Evolutionary conservation across 92 coral and sea anemone species (phyloP).

Genomic region (Bergia puertoricense): DNA sequence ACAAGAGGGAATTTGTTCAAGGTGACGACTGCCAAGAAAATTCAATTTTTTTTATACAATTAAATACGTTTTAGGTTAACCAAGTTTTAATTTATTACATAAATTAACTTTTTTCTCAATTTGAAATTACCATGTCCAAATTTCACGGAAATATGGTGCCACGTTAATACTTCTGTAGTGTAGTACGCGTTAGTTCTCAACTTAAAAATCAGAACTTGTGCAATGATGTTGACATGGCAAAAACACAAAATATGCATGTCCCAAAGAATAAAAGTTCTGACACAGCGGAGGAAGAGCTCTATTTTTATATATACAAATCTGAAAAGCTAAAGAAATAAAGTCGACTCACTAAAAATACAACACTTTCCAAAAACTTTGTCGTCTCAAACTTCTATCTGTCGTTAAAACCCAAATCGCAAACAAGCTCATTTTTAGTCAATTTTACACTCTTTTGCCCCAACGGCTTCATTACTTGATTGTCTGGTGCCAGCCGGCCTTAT

Average conservation of each 20-base stretch:
- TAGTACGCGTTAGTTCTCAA: too few species aligned
- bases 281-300: neutral
- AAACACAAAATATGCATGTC: too few species aligned
- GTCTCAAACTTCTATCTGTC: neutral
- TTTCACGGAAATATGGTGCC: too few species aligned
- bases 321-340: neutral
- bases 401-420: neutral
- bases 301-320: too few species aligned
- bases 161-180: too few species aligned
- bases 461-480: neutral
- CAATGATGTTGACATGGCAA: too few species aligned
- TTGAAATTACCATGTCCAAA: too few species aligned
- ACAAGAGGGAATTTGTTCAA: neutral
- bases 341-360: neutral
- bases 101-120: too few species aligned
- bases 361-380: slow-evolving; percentile 10
- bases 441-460: neutral
- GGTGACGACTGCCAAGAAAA: neutral
- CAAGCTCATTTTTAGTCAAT: neutral
- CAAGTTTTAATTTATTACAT: too few species aligned
- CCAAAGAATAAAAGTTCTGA: neutral
- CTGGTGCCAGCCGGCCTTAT: neutral
- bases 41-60: neutral
- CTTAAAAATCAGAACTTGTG: too few species aligned
- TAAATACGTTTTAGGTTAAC: too few species aligned